These are phyloP conservation scores for Pseudomyrmex gracilis DNA, from an alignment of 1,140 invertebrate genomes.

Conservation along the genomic window DNA sequence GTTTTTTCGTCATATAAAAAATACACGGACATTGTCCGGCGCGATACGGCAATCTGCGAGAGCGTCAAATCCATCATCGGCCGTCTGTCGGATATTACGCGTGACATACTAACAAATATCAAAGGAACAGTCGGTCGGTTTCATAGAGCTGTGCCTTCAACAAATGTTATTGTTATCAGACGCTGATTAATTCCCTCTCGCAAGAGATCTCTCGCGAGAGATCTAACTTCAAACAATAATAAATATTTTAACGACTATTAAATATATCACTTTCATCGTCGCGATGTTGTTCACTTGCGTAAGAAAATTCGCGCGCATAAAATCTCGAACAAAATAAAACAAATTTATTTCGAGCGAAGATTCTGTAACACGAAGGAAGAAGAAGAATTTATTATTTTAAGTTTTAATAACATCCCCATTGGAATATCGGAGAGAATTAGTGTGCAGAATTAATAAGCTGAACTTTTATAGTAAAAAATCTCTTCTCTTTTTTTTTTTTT, in stretches of 20 bases:
- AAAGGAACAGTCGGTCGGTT: conserved; percentile 38
- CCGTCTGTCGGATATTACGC: conserved; percentile 48
- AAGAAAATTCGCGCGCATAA: too few relatives aligned
- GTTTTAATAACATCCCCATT: background rate
- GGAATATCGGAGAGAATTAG: background rate
- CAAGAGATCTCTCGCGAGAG: background rate
- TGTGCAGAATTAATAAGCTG: background rate
- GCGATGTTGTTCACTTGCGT: too few relatives aligned
- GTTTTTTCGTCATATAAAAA: conserved; percentile 62
- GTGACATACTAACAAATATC: conserved; percentile 56
- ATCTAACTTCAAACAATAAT: background rate
- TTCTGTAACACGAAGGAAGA: background rate
- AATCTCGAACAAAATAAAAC: background rate
- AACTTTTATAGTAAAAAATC: background rate
- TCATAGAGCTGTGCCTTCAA: conserved; percentile 37
- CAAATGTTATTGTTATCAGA: conserved; percentile 56
- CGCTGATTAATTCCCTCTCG: conserved; percentile 13
- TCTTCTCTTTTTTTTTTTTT: background rate
- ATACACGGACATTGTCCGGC: conserved; percentile 48
- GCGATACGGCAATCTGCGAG: conserved; percentile 49
- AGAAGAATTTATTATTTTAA: background rate
- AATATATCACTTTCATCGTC: too few relatives aligned
- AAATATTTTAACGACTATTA: background rate
- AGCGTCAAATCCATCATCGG: conserved; percentile 60
- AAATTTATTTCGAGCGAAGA: background rate